These are phyloP conservation scores for Smittia sp. DNA, from an alignment of 2,888 invertebrate species.

Conservation along the genomic window DNA sequence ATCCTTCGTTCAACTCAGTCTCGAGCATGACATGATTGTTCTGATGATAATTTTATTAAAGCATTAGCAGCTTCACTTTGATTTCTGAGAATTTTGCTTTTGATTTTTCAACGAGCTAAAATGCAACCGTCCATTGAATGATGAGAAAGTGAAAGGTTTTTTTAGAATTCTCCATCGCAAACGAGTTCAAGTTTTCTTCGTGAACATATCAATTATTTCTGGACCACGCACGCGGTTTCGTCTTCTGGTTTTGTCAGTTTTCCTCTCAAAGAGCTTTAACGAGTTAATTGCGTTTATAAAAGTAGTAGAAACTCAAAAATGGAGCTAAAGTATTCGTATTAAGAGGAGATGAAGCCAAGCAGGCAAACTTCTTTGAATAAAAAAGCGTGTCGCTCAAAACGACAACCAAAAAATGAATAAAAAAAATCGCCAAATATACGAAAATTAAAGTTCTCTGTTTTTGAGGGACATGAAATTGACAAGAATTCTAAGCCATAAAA, in stretches of 20 bases:
- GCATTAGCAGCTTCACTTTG: not conserved
- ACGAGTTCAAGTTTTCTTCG: not conserved
- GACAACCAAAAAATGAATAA: not conserved
- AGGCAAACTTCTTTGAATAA: not conserved
- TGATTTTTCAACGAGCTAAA: slow-evolving; percentile 8
- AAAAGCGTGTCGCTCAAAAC: not conserved
- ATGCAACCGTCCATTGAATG: slow-evolving; percentile 39
- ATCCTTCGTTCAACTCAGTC: too few species aligned
- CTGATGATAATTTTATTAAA: not conserved
- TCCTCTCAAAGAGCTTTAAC: slow-evolving; percentile 24
- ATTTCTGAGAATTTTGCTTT: not conserved
- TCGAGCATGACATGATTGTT: too few species aligned
- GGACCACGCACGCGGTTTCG: slow-evolving; percentile 18
- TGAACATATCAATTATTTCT: slow-evolving; percentile 37
- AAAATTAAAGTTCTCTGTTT: slow-evolving; percentile 26
- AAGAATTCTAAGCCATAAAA: too few species aligned
- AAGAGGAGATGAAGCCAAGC: not conserved
- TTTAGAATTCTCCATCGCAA: not conserved
- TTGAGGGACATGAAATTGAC: slow-evolving; percentile 22
- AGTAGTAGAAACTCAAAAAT: too few species aligned
- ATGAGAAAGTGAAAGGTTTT: not conserved
- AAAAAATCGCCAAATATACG: slow-evolving; percentile 36
- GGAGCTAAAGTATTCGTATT: not conserved
- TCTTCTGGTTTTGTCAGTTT: not conserved
- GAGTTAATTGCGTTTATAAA: not conserved